Base-by-base conservation (phyloP, 2,797 vertebrate species). In the Catostomus latipinnis region DNA sequence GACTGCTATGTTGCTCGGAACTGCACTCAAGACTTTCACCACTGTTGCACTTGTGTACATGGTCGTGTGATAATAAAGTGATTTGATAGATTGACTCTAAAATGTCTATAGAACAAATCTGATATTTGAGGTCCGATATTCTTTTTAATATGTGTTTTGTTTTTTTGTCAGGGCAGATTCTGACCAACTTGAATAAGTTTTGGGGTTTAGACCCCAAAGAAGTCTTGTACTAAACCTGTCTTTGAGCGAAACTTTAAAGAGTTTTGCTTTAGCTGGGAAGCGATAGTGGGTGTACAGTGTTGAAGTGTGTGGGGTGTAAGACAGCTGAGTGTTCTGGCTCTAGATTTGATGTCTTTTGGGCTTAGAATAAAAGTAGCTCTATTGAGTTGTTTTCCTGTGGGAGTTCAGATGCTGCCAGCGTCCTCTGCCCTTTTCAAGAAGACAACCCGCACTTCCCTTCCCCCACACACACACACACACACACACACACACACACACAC, bases 351-450 rank as follows among this genome's bases (percentile, higher is more conserved):
- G 56, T 78, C 14, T 67, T 14, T 48, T 58, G 14, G 48, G 63
- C 18, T 76, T 67, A 70, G 67, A 61, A 69, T 78, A 53, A 78
- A 62, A 70, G 75, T 50, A 78, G 18, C 22, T 76, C 46, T 43
- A 56, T 69, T 14, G 46, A 68, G 12, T 60, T 76, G 56, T 57
- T 61, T 78, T 78, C 76, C 67, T 70, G 56, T 77, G 56, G 56
- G 66, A 77, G 75, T 77, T 69, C 65, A 69, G 66, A 77, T 4
- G 54, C 75, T 68, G 54, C 66, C 74, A 68, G 74, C 57, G 46
- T 68, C 65, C 54, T 77, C 56, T 77, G 75, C 75, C 75, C 75
- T 77, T 77, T 60, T 77, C 66, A 77, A 69, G 50, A 77, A 77
- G 74, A 76, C 53, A 57, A 65, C 52, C 62, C 80, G 79, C 78